Evolutionary conservation across 2,888 invertebrate genomes (phyloP).

Genomic region (Chironomus tentans): DNA sequence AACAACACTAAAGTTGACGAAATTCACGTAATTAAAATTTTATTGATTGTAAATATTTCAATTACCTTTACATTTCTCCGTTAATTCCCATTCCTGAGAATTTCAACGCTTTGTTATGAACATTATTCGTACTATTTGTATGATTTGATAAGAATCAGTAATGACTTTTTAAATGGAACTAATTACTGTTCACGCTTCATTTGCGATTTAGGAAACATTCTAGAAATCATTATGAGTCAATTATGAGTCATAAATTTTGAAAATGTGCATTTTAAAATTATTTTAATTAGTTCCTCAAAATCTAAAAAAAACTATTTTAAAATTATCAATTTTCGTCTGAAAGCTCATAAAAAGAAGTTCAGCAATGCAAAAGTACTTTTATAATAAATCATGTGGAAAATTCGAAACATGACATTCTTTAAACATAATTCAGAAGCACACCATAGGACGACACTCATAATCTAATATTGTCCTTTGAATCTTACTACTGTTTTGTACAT

Average conservation of each 20-base stretch:
- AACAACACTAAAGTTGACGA: background rate
- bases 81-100: background rate
- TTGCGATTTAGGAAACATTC: background rate
- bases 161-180: conserved; percentile 21
- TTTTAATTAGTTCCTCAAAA: too few relatives aligned
- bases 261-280: too few relatives aligned
- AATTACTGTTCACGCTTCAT: conserved; percentile 22
- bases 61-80: background rate
- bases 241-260: background rate
- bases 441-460: conserved; percentile 15
- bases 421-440: background rate
- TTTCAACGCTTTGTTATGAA: conserved; percentile 11
- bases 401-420: background rate
- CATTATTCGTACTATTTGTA: background rate
- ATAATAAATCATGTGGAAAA: conserved; percentile 5
- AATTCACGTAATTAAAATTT: conserved; percentile 7
- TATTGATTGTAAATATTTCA: background rate
- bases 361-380: too few relatives aligned
- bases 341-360: too few relatives aligned
- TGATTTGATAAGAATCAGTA: background rate
- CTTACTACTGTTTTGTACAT: background rate
- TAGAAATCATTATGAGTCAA: background rate
- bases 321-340: too few relatives aligned
- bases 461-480: conserved; percentile 16
- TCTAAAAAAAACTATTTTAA: background rate